Evolutionary conservation across 1,140 invertebrate genomes (phyloP).

Genomic region (Cyclina sinensis): DNA sequence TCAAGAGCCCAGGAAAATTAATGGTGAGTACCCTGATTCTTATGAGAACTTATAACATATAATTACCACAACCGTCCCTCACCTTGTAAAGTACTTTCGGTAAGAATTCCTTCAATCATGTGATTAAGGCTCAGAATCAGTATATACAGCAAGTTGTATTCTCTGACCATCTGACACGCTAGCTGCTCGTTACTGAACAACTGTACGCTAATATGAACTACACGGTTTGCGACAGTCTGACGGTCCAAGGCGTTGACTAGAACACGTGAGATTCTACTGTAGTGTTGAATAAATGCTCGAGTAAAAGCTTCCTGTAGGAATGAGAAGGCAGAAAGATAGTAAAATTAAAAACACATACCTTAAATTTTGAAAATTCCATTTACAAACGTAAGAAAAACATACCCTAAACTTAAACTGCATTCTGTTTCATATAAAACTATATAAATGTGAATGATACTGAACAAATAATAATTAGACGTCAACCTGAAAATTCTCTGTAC

Average conservation of each 20-base stretch:
- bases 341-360: too few species aligned
- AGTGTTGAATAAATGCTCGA: constrained; percentile 97
- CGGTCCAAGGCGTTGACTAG: constrained; percentile 93
- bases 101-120: constrained; percentile 97
- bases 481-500: too few species aligned
- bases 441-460: too few species aligned
- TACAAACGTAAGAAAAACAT: too few species aligned
- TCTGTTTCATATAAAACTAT: too few species aligned
- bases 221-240: constrained; percentile 93
- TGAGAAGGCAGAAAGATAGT: constrained; percentile 54
- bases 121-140: constrained; percentile 97
- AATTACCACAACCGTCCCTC: constrained; percentile 44
- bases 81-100: constrained; percentile 95
- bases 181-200: constrained; percentile 97
- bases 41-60: too few species aligned
- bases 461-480: too few species aligned
- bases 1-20: too few species aligned
- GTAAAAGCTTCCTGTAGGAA: constrained; percentile 95
- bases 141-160: constrained; percentile 95
- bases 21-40: too few species aligned
- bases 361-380: too few species aligned
- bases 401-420: too few species aligned
- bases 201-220: constrained; percentile 98
- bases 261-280: constrained; percentile 96
- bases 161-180: constrained; percentile 95